Evolutionary conservation across 37 sponge, comb jelly and placozoan species (phyloP), one percentile per base, ranked within the genome.

Genomic region (Sycon ciliatum): DNA sequence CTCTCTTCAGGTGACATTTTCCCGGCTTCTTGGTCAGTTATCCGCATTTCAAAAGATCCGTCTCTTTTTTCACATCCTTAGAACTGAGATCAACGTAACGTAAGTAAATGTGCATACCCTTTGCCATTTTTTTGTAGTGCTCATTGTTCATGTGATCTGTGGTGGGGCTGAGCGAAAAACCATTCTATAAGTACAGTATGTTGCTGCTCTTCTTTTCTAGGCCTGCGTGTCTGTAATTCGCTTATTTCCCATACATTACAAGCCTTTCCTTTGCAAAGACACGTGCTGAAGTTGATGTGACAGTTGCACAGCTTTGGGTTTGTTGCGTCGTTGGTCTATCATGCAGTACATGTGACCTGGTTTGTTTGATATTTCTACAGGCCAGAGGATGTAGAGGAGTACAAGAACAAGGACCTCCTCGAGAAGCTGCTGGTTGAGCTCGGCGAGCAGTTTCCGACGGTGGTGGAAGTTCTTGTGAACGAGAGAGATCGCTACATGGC

Each of bases 331-430:
- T 16, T 9, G 52, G 9, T 46, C 9, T 18, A 60, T 23, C 20
- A 60, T 18, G 23, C 23, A 11, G 6, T 60, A 9, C 23, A n/a
- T 60, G 7, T 60, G 6, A 11, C 27, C 16, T 26, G 6, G 7
- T 60, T 7, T 60, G 63, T n/a, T 60, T 29, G 73, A 69, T 33
- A 23, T 75, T 69, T 78, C 38, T 76, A 84, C 32, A 82, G 80
- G 1, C 56, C 73, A 20, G 89, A 92, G 30, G 86, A 92, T 3
- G 78, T 92, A 0, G 93, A 92, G 76, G 75, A 57, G 4, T 33
- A 84, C 58, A 85, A 80, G 39, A 72, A 77, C 32, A 67, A 79
- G 52, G 85, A 85, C 76, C 80, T 92, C 83, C 87, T 89, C 34
- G 60, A 64, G 29, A 23, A 73, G 57, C 54, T 89, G 1, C 62